phyloP scores from a whole-genome alignment of 2,888 invertebrate species.

The Euphydryas editha region DNA sequence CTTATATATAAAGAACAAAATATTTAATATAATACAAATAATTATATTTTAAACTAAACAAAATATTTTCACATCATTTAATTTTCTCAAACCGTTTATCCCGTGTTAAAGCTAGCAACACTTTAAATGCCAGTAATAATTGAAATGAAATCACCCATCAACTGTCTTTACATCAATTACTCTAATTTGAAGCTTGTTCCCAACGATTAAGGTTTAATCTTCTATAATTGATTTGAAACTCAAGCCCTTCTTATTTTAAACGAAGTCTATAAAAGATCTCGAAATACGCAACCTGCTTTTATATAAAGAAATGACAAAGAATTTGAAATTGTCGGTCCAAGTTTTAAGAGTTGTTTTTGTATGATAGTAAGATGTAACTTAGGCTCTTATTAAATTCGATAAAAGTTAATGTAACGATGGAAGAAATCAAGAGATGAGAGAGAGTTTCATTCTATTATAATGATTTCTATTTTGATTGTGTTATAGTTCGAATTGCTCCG shows the following conservation, averaged over 20 bases:
- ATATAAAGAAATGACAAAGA: neutral
- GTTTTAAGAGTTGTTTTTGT: neutral
- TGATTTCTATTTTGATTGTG: constrained; percentile 12
- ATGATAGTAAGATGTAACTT: neutral
- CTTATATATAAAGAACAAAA: too few relatives aligned
- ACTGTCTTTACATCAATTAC: neutral
- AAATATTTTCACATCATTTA: neutral
- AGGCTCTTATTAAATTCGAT: constrained; percentile 7
- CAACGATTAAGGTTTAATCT: neutral
- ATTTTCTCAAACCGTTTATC: neutral
- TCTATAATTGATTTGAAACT: neutral
- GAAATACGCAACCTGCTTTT: neutral
- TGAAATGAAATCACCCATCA: neutral
- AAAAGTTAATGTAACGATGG: constrained; percentile 57
- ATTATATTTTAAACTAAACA: neutral
- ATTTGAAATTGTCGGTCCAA: too few relatives aligned
- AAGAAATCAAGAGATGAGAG: constrained; percentile 65
- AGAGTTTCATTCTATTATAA: constrained; percentile 28
- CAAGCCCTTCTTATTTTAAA: constrained; percentile 4
- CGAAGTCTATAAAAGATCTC: constrained; percentile 5
- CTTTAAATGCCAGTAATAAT: constrained; percentile 2
- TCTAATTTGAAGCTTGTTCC: neutral
- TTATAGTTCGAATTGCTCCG: constrained; percentile 27
- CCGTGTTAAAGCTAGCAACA: neutral
- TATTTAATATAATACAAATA: neutral